phyloP scores from a whole-genome alignment of 2,797 vertebrate species.

The Morelia viridis region DNA sequence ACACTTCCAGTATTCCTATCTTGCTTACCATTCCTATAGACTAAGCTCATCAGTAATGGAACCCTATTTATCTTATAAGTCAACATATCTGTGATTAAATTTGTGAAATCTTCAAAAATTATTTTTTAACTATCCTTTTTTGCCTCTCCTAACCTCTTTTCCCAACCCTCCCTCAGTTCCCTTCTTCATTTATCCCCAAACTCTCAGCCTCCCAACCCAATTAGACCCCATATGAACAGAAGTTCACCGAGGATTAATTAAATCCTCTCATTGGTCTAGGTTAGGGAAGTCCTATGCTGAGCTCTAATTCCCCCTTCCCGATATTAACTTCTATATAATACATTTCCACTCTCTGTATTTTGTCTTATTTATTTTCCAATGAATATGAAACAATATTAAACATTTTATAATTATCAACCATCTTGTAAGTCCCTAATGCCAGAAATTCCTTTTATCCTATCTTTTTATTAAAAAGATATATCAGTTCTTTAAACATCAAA shows the following conservation, averaged over 20 bases:
- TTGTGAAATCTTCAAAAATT: background rate
- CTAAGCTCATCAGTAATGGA: background rate
- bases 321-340: background rate
- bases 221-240: background rate
- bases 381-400: background rate
- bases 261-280: background rate
- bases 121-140: background rate
- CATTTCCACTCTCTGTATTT: background rate
- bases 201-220: background rate
- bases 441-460: background rate
- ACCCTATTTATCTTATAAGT: background rate
- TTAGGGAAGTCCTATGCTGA: background rate
- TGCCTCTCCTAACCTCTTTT: background rate
- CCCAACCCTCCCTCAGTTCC: background rate
- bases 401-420: background rate
- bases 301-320: background rate
- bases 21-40: no score
- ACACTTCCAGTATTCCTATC: no score
- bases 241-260: background rate
- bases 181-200: background rate
- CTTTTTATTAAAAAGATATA: background rate
- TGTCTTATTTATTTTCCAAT: background rate
- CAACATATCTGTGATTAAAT: background rate
- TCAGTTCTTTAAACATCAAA: background rate
- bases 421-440: background rate